Base-by-base conservation (phyloP, 2,797 vertebrate species). In the Melanotaenia pygmaea region DNA sequence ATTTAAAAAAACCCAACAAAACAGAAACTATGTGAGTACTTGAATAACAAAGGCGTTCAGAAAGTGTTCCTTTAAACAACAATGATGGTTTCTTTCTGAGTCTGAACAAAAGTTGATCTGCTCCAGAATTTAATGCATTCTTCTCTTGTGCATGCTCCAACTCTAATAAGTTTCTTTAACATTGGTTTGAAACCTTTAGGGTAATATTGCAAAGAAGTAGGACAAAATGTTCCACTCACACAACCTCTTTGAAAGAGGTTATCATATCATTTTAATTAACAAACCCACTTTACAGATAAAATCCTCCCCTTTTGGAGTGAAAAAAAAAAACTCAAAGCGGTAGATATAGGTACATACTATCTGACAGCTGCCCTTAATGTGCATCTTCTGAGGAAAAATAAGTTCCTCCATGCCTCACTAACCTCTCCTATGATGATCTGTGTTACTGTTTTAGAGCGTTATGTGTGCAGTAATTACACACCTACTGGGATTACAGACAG, bases 301-400 rank as follows among this genome's bases (percentile, higher is more conserved):
- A 47, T 47, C 20, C n/a, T 47, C 20, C 18, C 7, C 32, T 3
- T 47, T n/a, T n/a, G 7, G 7, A n/a, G 45, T 47, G 9, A 20
- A 45, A 43, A 16, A 18, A 12, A 40, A 34, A 34, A 34, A 34
- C 7, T 16, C 14, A 4, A 43, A 18, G 40, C 1, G 40, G 40
- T 43, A 43, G 45, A 53, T 53, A 30, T 30, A 26, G 51, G 51
- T 53, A 53, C 51, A 53, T 53, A 53, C 13, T 56, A 47, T 47
- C 20, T n/a, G 20, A 47, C 6, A 47, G 9, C 1, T 6, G 20
- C 6, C 20, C 45, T 7, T 47, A n/a, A n/a, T n/a, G 1, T 45
- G 16, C 6, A 8, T 45, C 14, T 20, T 5, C 16, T 45, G 5
- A 45, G 43, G 43, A 45, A 45, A 16, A 45, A n/a, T 47, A 47